These are phyloP conservation scores for Quadriops clusia DNA, from an alignment of 2,888 invertebrate genomes.

Conservation along the genomic window DNA sequence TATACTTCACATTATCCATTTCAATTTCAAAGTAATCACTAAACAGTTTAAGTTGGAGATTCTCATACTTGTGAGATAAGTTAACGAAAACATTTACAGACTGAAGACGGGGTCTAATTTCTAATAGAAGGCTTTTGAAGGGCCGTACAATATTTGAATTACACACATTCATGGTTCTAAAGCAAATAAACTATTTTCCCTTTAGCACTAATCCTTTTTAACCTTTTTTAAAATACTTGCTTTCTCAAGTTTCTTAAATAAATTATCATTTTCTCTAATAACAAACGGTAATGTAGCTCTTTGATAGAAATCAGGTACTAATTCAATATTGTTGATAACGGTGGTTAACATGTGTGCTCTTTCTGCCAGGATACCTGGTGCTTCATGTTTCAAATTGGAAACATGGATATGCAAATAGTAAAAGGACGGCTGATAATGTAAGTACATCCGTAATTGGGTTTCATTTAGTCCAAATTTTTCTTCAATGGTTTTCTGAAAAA, in stretches of 20 bases:
- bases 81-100: conserved; percentile 49
- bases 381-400: conserved; percentile 65
- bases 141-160: neutral
- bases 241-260: conserved; percentile 53
- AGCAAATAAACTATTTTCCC: conserved; percentile 10
- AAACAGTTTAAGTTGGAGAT: conserved; percentile 20
- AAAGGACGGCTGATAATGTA: conserved; percentile 95
- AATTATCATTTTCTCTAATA: conserved; percentile 60
- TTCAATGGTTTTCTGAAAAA: conserved; percentile 56
- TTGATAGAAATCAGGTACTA: conserved; percentile 73
- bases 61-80: conserved; percentile 26
- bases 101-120: conserved; percentile 46
- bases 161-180: conserved; percentile 4
- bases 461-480: conserved; percentile 61
- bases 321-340: conserved; percentile 82
- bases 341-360: conserved; percentile 77
- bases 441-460: conserved; percentile 66
- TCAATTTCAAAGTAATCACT: conserved; percentile 20
- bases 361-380: conserved; percentile 73
- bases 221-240: conserved; percentile 41
- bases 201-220: conserved; percentile 21
- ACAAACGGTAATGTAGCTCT: conserved; percentile 70
- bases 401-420: conserved; percentile 95
- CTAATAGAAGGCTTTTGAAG: conserved; percentile 24
- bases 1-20: conserved; percentile 16